phyloP scores from a whole-genome alignment of 2,888 invertebrate genomes.

The Scaptodrosophila latifasciaeformis region DNA sequence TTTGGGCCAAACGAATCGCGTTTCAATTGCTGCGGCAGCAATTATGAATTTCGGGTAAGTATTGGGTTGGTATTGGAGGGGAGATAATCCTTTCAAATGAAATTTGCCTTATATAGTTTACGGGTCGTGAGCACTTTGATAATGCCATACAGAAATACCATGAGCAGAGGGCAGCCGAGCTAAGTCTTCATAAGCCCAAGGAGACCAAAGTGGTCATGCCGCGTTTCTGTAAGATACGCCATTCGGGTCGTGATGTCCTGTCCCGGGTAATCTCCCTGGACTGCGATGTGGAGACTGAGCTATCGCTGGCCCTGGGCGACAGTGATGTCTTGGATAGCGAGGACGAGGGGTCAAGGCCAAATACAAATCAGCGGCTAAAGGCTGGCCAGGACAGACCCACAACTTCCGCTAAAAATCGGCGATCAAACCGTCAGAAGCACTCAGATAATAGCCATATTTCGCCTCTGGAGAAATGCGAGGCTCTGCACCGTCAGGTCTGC shows the following conservation, averaged over 20 bases:
- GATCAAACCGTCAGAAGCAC: too few relatives aligned
- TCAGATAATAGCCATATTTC: too few relatives aligned
- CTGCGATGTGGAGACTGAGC: conserved; percentile 55
- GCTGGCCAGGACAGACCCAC: background rate
- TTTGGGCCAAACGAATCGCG: too few relatives aligned
- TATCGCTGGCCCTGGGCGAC: conserved; percentile 34
- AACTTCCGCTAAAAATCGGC: background rate
- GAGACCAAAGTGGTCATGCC: conserved; percentile 13
- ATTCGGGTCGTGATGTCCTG: conserved; percentile 25
- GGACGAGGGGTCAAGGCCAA: background rate
- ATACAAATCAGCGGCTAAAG: conserved; percentile 1
- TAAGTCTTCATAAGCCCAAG: conserved; percentile 14
- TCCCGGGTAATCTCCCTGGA: conserved; percentile 42
- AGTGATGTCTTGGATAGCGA: background rate
- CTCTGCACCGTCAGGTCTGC: conserved; percentile 48
- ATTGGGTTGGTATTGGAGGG: background rate
- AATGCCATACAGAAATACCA: conserved; percentile 52
- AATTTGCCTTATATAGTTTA: conserved; percentile 27
- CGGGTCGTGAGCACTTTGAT: conserved; percentile 49
- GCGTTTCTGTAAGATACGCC: conserved; percentile 48
- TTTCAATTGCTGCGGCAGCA: too few relatives aligned
- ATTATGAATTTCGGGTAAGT: conserved; percentile 34
- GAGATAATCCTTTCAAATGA: too few relatives aligned
- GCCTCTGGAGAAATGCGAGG: conserved; percentile 25
- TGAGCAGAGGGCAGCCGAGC: conserved; percentile 33